Evolutionary conservation across 2,797 vertebrate species (phyloP).

Genomic region (Choloepus didactylus): DNA sequence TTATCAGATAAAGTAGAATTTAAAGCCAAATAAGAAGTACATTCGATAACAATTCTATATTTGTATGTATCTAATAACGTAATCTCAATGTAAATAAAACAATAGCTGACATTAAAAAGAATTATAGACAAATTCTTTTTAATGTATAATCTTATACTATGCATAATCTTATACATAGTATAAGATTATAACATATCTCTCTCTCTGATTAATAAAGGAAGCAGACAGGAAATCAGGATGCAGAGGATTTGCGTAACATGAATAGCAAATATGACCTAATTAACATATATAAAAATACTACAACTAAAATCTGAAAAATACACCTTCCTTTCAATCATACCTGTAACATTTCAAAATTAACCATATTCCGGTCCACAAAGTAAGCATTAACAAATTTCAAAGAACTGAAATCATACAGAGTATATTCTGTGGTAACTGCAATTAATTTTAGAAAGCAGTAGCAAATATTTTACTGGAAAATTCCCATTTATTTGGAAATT

Average conservation of each 20-base stretch:
- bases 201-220: slow-evolving; percentile 11
- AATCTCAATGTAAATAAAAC: not conserved
- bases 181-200: not conserved
- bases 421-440: not conserved
- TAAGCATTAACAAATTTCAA: slow-evolving; percentile 52
- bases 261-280: slow-evolving; percentile 5
- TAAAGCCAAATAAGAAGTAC: slow-evolving; percentile 32
- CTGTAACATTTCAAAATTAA: slow-evolving; percentile 14
- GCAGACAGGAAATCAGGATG: not conserved
- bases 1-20: slow-evolving; percentile 43
- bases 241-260: not conserved
- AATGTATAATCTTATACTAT: no score
- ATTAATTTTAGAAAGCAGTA: slow-evolving; percentile 41
- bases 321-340: not conserved
- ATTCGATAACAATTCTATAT: slow-evolving; percentile 53
- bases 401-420: not conserved
- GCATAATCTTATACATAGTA: not conserved
- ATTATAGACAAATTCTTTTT: not conserved
- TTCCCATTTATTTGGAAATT: slow-evolving; percentile 6
- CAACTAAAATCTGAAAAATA: not conserved
- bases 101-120: slow-evolving; percentile 12
- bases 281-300: not conserved
- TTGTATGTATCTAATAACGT: not conserved
- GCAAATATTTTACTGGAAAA: slow-evolving; percentile 34
- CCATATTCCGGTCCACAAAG: not conserved